Percentiles rank a stretch among this genome's conserved stretches.
Conservation (phyloP, 64 coral and sea anemone genomes). For the Porites australiensis region DNA sequence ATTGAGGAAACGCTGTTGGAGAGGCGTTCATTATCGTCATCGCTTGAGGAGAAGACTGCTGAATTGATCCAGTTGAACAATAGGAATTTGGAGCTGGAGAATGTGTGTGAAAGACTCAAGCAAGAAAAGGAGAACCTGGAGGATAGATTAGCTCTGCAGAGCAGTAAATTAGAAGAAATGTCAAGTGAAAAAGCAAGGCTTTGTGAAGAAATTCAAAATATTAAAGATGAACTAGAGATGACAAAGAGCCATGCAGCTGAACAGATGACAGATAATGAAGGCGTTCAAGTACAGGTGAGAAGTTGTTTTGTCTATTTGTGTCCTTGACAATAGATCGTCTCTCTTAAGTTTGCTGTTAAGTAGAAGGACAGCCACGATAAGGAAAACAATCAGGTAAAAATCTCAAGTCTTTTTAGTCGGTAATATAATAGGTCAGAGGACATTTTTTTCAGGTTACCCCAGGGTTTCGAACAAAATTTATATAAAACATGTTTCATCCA, state of each 20-base stretch:
- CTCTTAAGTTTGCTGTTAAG: no score
- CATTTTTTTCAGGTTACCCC: no score
- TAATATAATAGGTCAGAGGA: no score
- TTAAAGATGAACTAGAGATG: not conserved
- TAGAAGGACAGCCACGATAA: no score
- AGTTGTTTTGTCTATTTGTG: not conserved
- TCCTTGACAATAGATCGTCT: no score
- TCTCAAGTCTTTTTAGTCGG: no score
- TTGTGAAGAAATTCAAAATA: not conserved
- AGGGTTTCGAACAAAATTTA: no score
- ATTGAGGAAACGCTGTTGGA: conserved; percentile 43
- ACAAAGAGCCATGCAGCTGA: not conserved
- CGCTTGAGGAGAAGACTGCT: conserved; percentile 4
- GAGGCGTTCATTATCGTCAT: not conserved
- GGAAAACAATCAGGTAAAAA: no score
- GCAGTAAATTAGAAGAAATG: conserved; percentile 4
- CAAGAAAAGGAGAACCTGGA: conserved; percentile 30
- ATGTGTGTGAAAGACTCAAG: not conserved
- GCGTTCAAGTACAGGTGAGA: not conserved
- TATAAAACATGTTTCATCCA: no score
- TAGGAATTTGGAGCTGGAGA: not conserved
- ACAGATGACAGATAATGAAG: not conserved
- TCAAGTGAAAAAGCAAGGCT: conserved; percentile 32
- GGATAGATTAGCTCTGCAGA: conserved; percentile 7
- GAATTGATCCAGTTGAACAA: conserved; percentile 18